Percentiles rank a stretch among this genome's conserved stretches.
These are phyloP conservation scores for Oxystoma pomonae DNA, from an alignment of 2,888 invertebrate species.

Conservation along the genomic window DNA sequence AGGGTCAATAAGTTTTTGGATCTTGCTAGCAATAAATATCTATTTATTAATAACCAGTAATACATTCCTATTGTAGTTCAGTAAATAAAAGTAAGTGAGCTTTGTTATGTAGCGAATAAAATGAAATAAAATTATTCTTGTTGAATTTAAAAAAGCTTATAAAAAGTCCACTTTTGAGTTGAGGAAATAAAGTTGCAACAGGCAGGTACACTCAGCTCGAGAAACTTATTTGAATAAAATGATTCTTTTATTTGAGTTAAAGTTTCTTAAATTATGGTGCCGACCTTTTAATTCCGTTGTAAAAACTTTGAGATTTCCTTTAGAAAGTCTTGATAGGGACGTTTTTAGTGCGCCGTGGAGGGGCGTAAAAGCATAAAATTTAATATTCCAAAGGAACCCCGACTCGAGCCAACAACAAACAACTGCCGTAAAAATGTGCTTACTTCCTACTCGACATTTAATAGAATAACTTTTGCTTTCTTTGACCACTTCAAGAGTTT, in stretches of 20 bases:
- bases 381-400: conserved; percentile 6
- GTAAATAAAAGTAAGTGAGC: too few species aligned
- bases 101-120: too few species aligned
- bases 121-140: too few species aligned
- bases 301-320: neutral
- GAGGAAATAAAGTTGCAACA: neutral
- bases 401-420: conserved; percentile 4
- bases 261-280: neutral
- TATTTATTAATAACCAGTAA: too few species aligned
- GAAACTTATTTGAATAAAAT: neutral
- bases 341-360: neutral
- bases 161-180: too few species aligned
- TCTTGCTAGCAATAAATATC: too few species aligned
- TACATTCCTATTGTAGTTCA: too few species aligned
- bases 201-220: neutral
- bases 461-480: too few species aligned
- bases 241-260: neutral
- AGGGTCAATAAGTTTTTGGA: too few species aligned
- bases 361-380: conserved; percentile 2
- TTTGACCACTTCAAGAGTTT: too few species aligned
- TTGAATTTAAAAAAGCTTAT: too few species aligned
- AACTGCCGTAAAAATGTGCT: conserved; percentile 6
- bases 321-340: neutral
- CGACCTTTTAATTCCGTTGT: neutral
- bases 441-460: neutral